Base-by-base conservation (phyloP, 1,140 invertebrate species). In the Anagrus nilaparvatae region DNA sequence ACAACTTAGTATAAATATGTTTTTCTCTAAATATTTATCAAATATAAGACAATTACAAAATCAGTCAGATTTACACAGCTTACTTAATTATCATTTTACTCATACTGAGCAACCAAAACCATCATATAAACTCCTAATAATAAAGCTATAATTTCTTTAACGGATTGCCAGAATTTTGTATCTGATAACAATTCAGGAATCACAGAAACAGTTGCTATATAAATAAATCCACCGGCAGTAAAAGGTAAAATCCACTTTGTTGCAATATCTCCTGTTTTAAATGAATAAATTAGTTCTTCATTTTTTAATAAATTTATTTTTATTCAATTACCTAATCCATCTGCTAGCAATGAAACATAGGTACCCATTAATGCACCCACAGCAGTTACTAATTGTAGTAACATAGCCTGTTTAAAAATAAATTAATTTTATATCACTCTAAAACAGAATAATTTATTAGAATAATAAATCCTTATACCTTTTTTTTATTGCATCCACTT, bases 211-310 rank as follows among this genome's bases (percentile, higher is more conserved):
- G 92, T 92, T 12, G 93, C 93, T 54, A 98, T 96, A 63, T 97
- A 98, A 63, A 97, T 97, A 63, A 98, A 97, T 14, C 94, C 94
- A 41, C 93, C 94, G 43, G 94, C 94, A 27, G 94, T 98, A 58
- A 97, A 96, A 23, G 94, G 92, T 33, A 97, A 70, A 45, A 96
- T 87, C 76, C 88, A 87, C 10, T 77, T 73, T 24, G 84, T 84
- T 4, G 87, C 82, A 46, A 84, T 65, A 44, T 82, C 78, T 59
- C 82, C 82, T 70, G 60, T 38, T 28, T 2, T 6, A 23, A 5
- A 34, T 28, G 40, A 16, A 14, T 13, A 37, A 33, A 37, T 51
- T 60, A 74, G 16, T 36, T 39, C 18, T 29, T 37, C 4, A 29
- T 37, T 37, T 21, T 5, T 44, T 34, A 33, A 21, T 30, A 24